Evolutionary conservation across 2,888 invertebrate genomes (phyloP).

Genomic region (Drosophila diplacantha): DNA sequence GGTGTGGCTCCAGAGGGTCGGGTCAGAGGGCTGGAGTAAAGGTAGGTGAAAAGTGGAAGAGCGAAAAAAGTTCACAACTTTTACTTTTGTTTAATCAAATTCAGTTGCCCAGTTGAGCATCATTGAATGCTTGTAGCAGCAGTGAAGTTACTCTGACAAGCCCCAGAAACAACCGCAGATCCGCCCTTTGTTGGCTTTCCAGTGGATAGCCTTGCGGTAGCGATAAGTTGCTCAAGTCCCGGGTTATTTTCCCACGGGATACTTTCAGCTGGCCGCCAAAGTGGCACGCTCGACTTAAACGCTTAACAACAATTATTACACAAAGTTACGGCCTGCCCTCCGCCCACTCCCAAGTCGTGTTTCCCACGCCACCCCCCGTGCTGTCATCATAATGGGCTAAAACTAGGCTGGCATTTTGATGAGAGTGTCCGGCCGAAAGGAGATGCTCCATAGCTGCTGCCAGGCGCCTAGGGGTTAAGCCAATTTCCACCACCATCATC

Average conservation of each 20-base stretch:
- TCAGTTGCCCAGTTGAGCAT: constrained; percentile 58
- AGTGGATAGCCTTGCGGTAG: constrained; percentile 41
- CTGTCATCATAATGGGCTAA: constrained; percentile 56
- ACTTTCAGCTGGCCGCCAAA: constrained; percentile 54
- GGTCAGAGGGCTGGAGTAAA: not conserved
- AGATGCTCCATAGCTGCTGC: constrained; percentile 24
- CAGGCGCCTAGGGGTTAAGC: constrained; percentile 38
- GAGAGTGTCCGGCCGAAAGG: constrained; percentile 53
- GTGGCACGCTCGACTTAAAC: constrained; percentile 69
- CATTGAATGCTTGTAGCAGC: constrained; percentile 63
- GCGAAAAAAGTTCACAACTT: constrained; percentile 61
- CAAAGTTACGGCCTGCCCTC: constrained; percentile 55
- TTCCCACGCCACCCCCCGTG: constrained; percentile 4
- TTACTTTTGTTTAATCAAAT: constrained; percentile 73
- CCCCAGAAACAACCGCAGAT: constrained; percentile 27
- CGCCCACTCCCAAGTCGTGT: not conserved
- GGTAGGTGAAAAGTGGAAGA: constrained; percentile 18
- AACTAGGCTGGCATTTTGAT: constrained; percentile 58
- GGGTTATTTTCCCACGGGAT: constrained; percentile 57
- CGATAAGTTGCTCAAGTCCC: constrained; percentile 45
- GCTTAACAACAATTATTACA: constrained; percentile 72
- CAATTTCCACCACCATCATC: constrained; percentile 59
- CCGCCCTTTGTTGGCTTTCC: constrained; percentile 47
- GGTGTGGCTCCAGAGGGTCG: not conserved
- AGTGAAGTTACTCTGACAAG: constrained; percentile 13